Conservation (phyloP, 2,888 invertebrate species). For the Tachystola acroxantha region DNA sequence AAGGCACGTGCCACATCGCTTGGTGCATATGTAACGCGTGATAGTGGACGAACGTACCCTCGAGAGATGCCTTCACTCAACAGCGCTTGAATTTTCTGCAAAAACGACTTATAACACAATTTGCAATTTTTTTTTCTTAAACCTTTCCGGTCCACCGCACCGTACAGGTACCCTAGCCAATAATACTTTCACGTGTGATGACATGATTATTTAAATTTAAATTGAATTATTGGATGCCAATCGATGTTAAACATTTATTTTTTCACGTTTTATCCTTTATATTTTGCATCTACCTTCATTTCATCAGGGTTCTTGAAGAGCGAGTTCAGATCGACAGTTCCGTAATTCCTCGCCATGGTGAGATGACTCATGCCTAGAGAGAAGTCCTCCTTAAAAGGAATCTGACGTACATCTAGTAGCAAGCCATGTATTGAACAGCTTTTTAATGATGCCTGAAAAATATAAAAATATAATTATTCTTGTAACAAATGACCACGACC, state of each 20-base stretch:
- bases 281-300: conserved; percentile 10
- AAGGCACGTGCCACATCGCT: conserved; percentile 37
- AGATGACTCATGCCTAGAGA: conserved; percentile 24
- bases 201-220: no score
- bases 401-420: conserved; percentile 21
- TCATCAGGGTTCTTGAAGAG: conserved; percentile 18
- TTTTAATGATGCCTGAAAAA: conserved; percentile 19
- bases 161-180: no score
- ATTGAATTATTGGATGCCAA: no score
- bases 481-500: no score
- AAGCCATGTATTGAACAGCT: conserved; percentile 14
- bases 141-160: no score
- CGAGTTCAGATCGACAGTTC: conserved; percentile 22
- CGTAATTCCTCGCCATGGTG: conserved; percentile 19
- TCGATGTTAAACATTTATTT: no score
- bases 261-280: no score
- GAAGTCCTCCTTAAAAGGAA: conserved; percentile 22
- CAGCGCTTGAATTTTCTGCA: conserved; percentile 31
- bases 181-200: no score
- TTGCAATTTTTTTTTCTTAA: no score
- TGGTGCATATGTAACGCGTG: conserved; percentile 34
- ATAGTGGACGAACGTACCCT: conserved; percentile 47
- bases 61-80: conserved; percentile 40
- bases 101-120: no score
- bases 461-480: no score